Conservation (phyloP, 2,888 invertebrate genomes). For the Nephrotoma guestfalica region DNA sequence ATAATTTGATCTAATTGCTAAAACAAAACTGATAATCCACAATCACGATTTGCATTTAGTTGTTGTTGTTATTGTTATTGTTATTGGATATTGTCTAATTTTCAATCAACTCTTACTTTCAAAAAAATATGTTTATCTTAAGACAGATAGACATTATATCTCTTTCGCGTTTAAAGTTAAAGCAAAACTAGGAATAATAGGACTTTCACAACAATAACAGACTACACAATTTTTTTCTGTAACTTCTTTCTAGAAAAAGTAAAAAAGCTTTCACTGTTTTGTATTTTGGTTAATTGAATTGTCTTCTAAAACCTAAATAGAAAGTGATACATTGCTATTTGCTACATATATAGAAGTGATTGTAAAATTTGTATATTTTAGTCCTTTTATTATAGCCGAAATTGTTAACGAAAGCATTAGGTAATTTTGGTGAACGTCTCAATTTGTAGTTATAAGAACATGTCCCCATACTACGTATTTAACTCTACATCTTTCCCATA, state of each 20-base stretch:
- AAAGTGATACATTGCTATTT: background rate
- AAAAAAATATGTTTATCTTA: background rate
- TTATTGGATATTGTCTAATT: background rate
- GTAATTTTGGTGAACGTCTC: no score
- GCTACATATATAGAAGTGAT: background rate
- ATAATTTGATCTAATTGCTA: background rate
- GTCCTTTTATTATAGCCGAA: no score
- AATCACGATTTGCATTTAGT: background rate
- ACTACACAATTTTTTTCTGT: background rate
- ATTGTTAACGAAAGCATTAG: no score
- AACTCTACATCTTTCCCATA: no score
- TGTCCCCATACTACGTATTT: no score
- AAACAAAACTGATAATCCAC: background rate
- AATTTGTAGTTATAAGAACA: no score
- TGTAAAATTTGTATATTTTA: background rate
- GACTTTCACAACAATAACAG: background rate
- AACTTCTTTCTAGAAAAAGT: background rate
- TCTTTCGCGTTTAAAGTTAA: background rate
- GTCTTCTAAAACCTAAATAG: background rate
- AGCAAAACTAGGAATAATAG: background rate
- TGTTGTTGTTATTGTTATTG: background rate
- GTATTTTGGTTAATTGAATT: background rate
- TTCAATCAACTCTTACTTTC: background rate
- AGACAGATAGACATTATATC: background rate
- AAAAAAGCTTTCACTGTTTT: background rate